Evolutionary conservation across 2,797 vertebrate species (phyloP).

Genomic region (Bovichtus variegatus): DNA sequence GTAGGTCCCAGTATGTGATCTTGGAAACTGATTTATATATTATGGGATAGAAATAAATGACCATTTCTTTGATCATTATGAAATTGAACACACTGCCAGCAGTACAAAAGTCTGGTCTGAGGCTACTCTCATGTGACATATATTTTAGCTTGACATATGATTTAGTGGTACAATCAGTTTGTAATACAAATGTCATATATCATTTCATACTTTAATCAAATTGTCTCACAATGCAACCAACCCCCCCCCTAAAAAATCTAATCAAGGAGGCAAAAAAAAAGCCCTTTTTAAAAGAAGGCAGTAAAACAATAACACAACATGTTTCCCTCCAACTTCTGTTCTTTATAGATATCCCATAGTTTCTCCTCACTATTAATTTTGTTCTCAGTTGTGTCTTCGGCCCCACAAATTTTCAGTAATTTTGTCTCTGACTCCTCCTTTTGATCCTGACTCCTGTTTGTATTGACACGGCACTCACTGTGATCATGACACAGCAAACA

Average conservation of each 20-base stretch:
- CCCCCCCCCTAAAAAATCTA: neutral
- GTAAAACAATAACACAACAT: neutral
- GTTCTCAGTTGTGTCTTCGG: slow-evolving; percentile 8
- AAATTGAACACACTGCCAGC: neutral
- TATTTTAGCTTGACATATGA: neutral
- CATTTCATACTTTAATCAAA: neutral
- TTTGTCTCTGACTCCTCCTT: slow-evolving; percentile 20
- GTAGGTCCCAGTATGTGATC: neutral
- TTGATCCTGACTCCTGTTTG: neutral
- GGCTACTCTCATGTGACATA: neutral
- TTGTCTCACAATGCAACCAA: neutral
- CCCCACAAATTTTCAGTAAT: slow-evolving; percentile 10
- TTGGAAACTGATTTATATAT: neutral
- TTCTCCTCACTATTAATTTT: slow-evolving; percentile 30
- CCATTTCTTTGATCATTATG: neutral
- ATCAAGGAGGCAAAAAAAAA: neutral
- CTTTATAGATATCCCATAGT: slow-evolving; percentile 5
- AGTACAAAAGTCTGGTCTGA: neutral
- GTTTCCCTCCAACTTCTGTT: slow-evolving; percentile 22
- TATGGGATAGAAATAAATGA: no score
- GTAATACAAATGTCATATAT: neutral
- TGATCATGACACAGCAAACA: slow-evolving; percentile 28
- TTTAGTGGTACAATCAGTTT: neutral
- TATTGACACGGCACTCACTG: slow-evolving; percentile 1
- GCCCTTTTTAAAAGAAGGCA: neutral